Conservation (phyloP, 2,888 invertebrate genomes). For the Cataglyphis altisquamis region DNA sequence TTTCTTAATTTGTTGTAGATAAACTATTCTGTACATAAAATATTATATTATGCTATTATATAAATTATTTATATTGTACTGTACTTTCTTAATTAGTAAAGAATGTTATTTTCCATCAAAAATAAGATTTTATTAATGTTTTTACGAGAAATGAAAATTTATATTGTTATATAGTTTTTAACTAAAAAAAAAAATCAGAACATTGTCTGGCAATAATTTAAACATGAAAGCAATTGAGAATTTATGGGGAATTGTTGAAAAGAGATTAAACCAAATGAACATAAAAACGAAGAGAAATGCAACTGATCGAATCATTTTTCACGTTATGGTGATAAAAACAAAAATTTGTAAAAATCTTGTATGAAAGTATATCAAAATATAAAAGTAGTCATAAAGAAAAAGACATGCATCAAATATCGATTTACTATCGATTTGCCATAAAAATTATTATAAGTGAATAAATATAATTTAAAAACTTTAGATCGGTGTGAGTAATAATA, state of each 20-base stretch:
- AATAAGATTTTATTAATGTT: background rate
- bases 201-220: background rate
- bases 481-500: background rate
- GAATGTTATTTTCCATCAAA: background rate
- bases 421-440: background rate
- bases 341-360: background rate
- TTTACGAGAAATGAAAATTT: background rate
- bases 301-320: background rate
- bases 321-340: background rate
- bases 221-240: background rate
- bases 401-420: background rate
- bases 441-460: background rate
- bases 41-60: background rate
- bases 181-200: background rate
- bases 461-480: background rate
- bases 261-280: background rate
- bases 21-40: background rate
- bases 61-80: background rate
- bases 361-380: background rate
- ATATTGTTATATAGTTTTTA: background rate
- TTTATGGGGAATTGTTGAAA: background rate
- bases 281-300: background rate
- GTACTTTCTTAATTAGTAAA: background rate
- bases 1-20: background rate
- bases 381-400: background rate